These are phyloP conservation scores for Nomada flava DNA, from an alignment of 2,888 invertebrate genomes.

Conservation along the genomic window DNA sequence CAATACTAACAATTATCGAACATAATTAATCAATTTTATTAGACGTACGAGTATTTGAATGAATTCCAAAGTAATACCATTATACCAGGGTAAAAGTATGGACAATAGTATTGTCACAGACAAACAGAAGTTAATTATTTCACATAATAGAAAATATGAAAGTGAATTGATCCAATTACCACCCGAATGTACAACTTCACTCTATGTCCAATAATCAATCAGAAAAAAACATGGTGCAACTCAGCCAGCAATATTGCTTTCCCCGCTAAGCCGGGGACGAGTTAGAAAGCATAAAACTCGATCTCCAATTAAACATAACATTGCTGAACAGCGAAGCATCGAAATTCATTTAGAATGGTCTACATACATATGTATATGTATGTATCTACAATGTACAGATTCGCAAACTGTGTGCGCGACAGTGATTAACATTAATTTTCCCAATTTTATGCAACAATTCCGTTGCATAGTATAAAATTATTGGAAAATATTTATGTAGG, in stretches of 20 bases:
- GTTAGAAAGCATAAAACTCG: background rate
- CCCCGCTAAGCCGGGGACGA: no score
- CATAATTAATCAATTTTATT: no score
- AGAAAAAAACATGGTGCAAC: slow-evolving; percentile 2
- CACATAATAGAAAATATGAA: background rate
- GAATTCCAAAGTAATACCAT: no score
- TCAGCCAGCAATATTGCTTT: background rate
- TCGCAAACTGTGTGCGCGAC: no score
- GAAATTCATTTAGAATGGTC: background rate
- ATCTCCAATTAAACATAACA: background rate
- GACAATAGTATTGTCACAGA: background rate
- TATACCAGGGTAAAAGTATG: no score
- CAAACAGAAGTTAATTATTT: background rate
- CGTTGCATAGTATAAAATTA: background rate
- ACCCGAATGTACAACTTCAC: background rate
- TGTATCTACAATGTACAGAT: no score
- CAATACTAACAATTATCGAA: no score
- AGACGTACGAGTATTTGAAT: no score
- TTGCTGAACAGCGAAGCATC: background rate
- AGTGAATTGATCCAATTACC: slow-evolving; percentile 17
- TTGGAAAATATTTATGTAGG: no score
- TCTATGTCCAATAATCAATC: slow-evolving; percentile 31
- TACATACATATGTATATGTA: no score
- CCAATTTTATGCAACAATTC: background rate
- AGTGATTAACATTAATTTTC: no score